Conservation (phyloP, 1,140 invertebrate species). For the Amphibalanus amphitrite region DNA sequence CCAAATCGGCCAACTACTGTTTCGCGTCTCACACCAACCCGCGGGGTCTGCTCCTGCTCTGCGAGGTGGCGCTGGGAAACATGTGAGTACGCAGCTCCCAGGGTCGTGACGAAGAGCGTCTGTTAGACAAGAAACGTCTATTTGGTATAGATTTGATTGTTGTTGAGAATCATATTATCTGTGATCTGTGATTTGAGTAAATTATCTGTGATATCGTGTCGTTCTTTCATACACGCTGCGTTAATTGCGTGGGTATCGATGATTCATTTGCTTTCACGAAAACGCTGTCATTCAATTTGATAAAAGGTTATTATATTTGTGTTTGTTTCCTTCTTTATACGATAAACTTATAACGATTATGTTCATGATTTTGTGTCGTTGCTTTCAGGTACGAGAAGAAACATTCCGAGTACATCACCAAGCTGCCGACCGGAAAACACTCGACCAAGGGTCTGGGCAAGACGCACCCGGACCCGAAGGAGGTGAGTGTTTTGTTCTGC, state of each 20-base stretch:
- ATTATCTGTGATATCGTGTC: not conserved
- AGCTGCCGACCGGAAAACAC: constrained; percentile 56
- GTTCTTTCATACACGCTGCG: constrained; percentile 16
- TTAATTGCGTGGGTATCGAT: too few species aligned
- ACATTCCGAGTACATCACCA: constrained; percentile 51
- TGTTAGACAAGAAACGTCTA: too few species aligned
- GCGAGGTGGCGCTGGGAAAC: constrained; percentile 88
- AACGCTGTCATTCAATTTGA: too few species aligned
- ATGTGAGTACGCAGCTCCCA: constrained; percentile 54
- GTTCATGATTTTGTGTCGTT: constrained; percentile 7
- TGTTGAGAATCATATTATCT: not conserved
- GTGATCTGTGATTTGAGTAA: not conserved
- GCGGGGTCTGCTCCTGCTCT: constrained; percentile 69
- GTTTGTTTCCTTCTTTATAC: too few species aligned
- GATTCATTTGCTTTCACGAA: too few species aligned
- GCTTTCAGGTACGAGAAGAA: constrained; percentile 43
- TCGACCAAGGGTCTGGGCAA: constrained; percentile 58
- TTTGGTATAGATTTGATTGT: not conserved
- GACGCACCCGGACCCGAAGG: constrained; percentile 48
- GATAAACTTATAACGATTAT: too few species aligned
- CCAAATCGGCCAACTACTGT: constrained; percentile 97
- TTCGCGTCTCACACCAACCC: constrained; percentile 47
- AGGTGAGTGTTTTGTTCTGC: constrained; percentile 12
- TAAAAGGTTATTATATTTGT: too few species aligned
- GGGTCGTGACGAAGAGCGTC: too few species aligned